A percentile compares a stretch with the other conserved stretches of the same genome.
Evolutionary conservation across 2,888 invertebrate genomes (phyloP).

Genomic region (Acronicta aceris): DNA sequence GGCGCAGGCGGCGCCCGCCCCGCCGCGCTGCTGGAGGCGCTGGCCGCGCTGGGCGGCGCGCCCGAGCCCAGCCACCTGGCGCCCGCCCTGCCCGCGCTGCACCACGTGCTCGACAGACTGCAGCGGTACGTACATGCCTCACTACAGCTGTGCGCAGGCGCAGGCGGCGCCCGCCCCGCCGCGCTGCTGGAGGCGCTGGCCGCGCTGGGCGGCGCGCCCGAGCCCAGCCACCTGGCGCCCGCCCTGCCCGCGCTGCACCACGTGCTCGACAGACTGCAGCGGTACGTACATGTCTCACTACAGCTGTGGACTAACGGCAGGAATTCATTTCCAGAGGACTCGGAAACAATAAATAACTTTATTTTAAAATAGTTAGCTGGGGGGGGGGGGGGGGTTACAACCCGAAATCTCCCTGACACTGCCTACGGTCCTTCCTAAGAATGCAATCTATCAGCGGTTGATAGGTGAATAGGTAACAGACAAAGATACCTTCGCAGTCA

Average conservation of each 20-base stretch:
- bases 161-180: slow-evolving; percentile 65
- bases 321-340: too few species aligned
- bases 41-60: slow-evolving; percentile 70
- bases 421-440: too few species aligned
- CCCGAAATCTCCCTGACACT: too few species aligned
- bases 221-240: slow-evolving; percentile 64
- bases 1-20: slow-evolving; percentile 69
- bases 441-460: too few species aligned
- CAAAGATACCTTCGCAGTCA: too few species aligned
- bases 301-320: slow-evolving; percentile 70
- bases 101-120: slow-evolving; percentile 51
- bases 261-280: slow-evolving; percentile 48
- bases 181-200: slow-evolving; percentile 78
- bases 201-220: slow-evolving; percentile 71
- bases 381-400: too few species aligned
- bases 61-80: slow-evolving; percentile 64
- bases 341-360: too few species aligned
- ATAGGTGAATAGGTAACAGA: too few species aligned
- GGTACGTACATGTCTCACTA: slow-evolving; percentile 32
- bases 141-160: slow-evolving; percentile 65
- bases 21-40: slow-evolving; percentile 64
- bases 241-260: slow-evolving; percentile 64
- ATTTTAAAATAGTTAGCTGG: too few species aligned
- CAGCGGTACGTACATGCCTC: slow-evolving; percentile 40
- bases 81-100: slow-evolving; percentile 66